A percentile compares a stretch with the other conserved stretches of the same genome.
phyloP scores from a whole-genome alignment of 2,888 invertebrate genomes.

The Chydorus sphaericus region DNA sequence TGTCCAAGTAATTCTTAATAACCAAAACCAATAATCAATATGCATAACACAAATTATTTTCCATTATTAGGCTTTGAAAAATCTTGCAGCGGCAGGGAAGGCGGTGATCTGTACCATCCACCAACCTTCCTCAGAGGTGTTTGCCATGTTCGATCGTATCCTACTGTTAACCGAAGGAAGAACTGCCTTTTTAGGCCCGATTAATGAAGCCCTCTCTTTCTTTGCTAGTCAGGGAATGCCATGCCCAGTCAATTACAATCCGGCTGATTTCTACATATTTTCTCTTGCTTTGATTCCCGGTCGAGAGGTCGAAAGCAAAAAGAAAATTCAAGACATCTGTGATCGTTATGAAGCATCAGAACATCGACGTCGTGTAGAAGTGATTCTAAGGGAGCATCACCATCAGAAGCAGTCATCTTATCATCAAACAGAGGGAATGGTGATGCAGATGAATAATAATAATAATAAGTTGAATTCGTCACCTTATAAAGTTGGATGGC shows the following conservation, averaged over 20 bases:
- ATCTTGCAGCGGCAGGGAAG: conserved; percentile 27
- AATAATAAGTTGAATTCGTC: conserved; percentile 25
- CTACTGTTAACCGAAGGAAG: conserved; percentile 32
- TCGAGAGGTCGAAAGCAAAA: conserved; percentile 25
- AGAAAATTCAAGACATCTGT: conserved; percentile 10
- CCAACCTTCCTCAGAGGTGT: conserved; percentile 34
- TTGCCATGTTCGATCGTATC: conserved; percentile 29
- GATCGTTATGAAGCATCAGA: conserved; percentile 36
- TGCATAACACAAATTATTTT: not conserved
- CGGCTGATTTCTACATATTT: conserved; percentile 35
- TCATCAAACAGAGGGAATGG: not conserved
- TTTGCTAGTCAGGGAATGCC: conserved; percentile 24
- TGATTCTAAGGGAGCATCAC: not conserved
- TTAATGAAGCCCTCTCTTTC: conserved; percentile 23
- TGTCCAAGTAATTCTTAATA: conserved; percentile 25
- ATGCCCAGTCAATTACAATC: conserved; percentile 33
- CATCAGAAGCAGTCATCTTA: not conserved
- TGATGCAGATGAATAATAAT: not conserved
- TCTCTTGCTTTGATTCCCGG: conserved; percentile 32
- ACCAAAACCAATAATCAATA: not conserved
- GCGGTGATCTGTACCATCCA: conserved; percentile 35
- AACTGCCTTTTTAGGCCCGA: conserved; percentile 31
- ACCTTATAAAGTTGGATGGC: conserved; percentile 74
- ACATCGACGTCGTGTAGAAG: not conserved
- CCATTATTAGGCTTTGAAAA: conserved; percentile 11